Base-by-base conservation (phyloP, 1,140 invertebrate genomes). In the Notospermus geniculatus region DNA sequence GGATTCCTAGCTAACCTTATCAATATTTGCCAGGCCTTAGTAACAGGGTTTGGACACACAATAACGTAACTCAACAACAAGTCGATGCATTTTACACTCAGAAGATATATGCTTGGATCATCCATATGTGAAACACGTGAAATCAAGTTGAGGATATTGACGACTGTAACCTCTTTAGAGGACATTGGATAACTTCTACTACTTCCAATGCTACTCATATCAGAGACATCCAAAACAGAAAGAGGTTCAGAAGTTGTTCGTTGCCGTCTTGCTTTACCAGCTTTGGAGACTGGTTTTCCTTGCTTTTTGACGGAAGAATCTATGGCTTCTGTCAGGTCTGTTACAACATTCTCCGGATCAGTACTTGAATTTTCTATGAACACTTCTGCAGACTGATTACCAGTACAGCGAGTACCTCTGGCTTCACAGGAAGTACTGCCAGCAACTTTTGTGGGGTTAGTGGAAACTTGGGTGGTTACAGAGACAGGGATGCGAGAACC, bases 111-210 rank as follows among this genome's bases (percentile, higher is more conserved):
- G 29, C 57, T 66, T 27, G 70, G 71, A 57, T 73, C 65, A 19
- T 59, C 61, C 57, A 65, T 66, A 36, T 71, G 70, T 0, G 73
- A 75, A 5, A 75, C 57, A 29, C 70, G 55, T 1, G 73, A 75
- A 25, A 75, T 43, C 41, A 75, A 45, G n/a, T 69, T 68, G 23
- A 75, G 57, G 50, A 75, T 69, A 53, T 72, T 71, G 43, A 66
- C 59, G 45, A 70, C 67, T 0, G 68, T 67, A 2, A 61, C 55
- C 22, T 63, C 25, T 22, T 19, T 28, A 2, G 54, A 36, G 30
- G 61, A 59, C 22, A 53, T 39, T 29, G 53, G 53, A 52, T 62
- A 56, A 27, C n/a, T 9, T 22, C 46, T 22, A 17, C 46, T 7
- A 17, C 46, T 36, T 36, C 32, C 32, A 36, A 4, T 36, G n/a